A percentile compares a stretch with the other conserved stretches of the same genome.
Evolutionary conservation across 1,140 invertebrate species (phyloP).

Genomic region (Tribolium madens): DNA sequence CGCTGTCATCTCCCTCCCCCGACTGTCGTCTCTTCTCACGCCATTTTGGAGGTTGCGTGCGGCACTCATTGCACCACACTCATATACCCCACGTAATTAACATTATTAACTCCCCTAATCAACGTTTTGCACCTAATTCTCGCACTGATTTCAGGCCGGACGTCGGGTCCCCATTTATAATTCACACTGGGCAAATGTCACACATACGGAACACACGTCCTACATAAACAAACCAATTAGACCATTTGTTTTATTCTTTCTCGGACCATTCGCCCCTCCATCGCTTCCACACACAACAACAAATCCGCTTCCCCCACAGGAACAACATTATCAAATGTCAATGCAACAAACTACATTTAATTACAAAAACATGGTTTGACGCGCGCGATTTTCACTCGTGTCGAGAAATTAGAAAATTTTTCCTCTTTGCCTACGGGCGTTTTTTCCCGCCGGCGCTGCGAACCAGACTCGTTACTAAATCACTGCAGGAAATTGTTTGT

Average conservation of each 20-base stretch:
- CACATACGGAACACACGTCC: conserved; percentile 15
- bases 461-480: conserved; percentile 39
- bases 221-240: conserved; percentile 38
- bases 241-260: neutral
- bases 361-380: neutral
- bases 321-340: conserved; percentile 33
- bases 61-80: conserved; percentile 40
- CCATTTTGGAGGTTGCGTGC: conserved; percentile 44
- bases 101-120: neutral
- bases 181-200: conserved; percentile 31
- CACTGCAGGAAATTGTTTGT: conserved; percentile 45
- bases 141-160: neutral
- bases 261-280: conserved; percentile 15
- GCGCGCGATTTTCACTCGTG: neutral
- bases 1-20: neutral
- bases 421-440: neutral
- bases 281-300: neutral
- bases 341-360: conserved; percentile 2
- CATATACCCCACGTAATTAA: neutral
- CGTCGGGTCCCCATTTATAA: conserved; percentile 25
- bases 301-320: conserved; percentile 6
- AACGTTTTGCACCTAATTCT: neutral
- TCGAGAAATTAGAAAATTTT: neutral
- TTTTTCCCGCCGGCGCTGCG: conserved; percentile 9
- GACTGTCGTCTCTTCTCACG: neutral